These are phyloP conservation scores for rabbit (Oryctolagus cuniculus) DNA, from an alignment of 2,113 vertebrate species.

Conservation along the genomic window DNA sequence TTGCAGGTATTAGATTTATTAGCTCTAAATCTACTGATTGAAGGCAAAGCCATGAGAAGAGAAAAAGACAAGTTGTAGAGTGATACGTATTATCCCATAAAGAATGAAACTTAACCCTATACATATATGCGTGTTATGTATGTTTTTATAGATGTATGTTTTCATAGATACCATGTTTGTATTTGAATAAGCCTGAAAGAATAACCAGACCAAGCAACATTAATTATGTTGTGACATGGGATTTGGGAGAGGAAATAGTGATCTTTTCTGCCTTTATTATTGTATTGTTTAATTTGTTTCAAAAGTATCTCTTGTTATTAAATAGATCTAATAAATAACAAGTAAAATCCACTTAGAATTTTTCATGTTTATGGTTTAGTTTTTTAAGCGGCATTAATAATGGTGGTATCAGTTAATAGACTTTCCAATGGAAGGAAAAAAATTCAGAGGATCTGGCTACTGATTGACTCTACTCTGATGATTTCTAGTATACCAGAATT, in stretches of 20 bases:
- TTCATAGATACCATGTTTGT: neutral
- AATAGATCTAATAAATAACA: neutral
- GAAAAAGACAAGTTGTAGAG: neutral
- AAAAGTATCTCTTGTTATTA: conserved; percentile 36
- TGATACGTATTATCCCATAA: neutral
- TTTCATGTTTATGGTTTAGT: conserved; percentile 8
- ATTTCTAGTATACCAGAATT: neutral
- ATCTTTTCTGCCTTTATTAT: neutral
- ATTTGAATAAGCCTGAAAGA: neutral
- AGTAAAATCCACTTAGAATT: conserved; percentile 16
- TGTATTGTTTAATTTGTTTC: conserved; percentile 20
- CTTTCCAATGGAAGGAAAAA: conserved; percentile 34
- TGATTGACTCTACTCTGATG: neutral
- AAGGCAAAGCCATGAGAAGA: neutral
- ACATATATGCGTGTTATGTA: neutral
- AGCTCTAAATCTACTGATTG: neutral
- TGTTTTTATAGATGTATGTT: neutral
- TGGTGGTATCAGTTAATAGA: conserved; percentile 7
- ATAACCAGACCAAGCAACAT: neutral
- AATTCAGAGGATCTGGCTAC: neutral
- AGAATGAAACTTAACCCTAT: neutral
- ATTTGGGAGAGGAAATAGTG: neutral
- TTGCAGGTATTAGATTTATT: neutral
- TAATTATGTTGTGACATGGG: neutral
- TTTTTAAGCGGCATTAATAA: neutral